phyloP scores from a whole-genome alignment of 2,797 vertebrate species.

The Peromyscus aztecus region DNA sequence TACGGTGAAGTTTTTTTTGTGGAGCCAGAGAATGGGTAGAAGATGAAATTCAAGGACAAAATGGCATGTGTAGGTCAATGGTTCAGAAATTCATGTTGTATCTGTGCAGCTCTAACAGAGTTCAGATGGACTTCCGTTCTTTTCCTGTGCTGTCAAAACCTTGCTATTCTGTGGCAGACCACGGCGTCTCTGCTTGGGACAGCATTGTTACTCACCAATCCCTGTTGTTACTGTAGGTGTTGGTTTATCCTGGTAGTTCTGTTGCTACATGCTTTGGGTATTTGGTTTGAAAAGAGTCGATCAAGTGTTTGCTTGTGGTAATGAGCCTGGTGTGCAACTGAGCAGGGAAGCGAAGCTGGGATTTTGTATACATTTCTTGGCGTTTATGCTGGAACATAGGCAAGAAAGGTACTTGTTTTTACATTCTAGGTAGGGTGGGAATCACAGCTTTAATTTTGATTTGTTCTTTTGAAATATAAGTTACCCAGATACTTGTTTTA shows the following conservation, averaged over 20 bases:
- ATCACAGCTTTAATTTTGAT: constrained; percentile 12
- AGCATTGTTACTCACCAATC: constrained; percentile 2
- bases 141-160: not conserved
- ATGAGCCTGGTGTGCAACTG: not conserved
- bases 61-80: not conserved
- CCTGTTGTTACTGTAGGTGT: not conserved
- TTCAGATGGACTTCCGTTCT: not conserved
- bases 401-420: constrained; percentile 41
- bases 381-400: not conserved
- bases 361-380: not conserved
- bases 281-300: constrained; percentile 56
- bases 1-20: not conserved
- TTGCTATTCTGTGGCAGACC: not conserved
- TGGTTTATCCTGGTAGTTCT: constrained; percentile 46
- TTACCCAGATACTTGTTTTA: constrained; percentile 46
- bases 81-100: constrained; percentile 34
- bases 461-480: constrained; percentile 56
- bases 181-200: not conserved
- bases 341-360: not conserved
- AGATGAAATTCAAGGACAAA: not conserved
- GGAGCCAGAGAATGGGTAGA: not conserved
- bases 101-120: constrained; percentile 10
- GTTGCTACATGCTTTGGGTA: constrained; percentile 7
- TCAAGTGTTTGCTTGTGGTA: constrained; percentile 7
- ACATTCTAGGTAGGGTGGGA: not conserved